A percentile compares a stretch with the other conserved stretches of the same genome.
These are phyloP conservation scores for Darevskia nairensis DNA, from an alignment of 2,797 vertebrate genomes.

Conservation along the genomic window DNA sequence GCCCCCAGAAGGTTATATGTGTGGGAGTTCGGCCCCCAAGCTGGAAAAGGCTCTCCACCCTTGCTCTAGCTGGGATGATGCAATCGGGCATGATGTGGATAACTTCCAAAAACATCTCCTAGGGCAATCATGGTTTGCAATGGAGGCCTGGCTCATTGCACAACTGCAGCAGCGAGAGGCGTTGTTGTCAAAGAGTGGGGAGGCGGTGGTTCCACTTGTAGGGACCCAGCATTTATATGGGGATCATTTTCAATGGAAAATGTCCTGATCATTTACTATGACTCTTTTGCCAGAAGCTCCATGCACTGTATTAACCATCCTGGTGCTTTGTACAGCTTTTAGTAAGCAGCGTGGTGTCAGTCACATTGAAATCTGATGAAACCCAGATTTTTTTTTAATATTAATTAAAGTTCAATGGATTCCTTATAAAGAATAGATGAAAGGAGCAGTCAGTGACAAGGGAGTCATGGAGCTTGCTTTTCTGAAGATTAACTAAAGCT, in stretches of 20 bases:
- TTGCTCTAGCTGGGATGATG: too few species aligned
- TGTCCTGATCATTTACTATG: not conserved
- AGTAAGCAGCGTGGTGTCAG: slow-evolving; percentile 73
- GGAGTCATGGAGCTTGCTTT: slow-evolving; percentile 71
- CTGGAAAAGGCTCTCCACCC: too few species aligned
- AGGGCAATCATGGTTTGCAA: not conserved
- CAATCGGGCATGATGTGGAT: too few species aligned
- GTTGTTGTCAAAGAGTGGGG: not conserved
- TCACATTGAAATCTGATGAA: slow-evolving; percentile 81
- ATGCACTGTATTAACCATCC: slow-evolving; percentile 65
- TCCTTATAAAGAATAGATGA: slow-evolving; percentile 83
- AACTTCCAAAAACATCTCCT: not conserved
- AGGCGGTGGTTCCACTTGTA: too few species aligned
- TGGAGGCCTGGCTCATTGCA: not conserved
- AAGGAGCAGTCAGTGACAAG: slow-evolving; percentile 74
- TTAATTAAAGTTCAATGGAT: slow-evolving; percentile 84
- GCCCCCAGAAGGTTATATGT: too few species aligned
- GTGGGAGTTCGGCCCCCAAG: too few species aligned
- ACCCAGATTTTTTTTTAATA: slow-evolving; percentile 81
- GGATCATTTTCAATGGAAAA: not conserved
- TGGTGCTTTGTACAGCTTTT: slow-evolving; percentile 74
- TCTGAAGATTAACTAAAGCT: slow-evolving; percentile 76
- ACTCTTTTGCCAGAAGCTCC: not conserved
- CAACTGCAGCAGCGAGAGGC: too few species aligned
- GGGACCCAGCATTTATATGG: not conserved